Evolutionary conservation across 2,888 invertebrate species (phyloP), one percentile per base, ranked within the genome.

Genomic region (Uloborus plumipes): DNA sequence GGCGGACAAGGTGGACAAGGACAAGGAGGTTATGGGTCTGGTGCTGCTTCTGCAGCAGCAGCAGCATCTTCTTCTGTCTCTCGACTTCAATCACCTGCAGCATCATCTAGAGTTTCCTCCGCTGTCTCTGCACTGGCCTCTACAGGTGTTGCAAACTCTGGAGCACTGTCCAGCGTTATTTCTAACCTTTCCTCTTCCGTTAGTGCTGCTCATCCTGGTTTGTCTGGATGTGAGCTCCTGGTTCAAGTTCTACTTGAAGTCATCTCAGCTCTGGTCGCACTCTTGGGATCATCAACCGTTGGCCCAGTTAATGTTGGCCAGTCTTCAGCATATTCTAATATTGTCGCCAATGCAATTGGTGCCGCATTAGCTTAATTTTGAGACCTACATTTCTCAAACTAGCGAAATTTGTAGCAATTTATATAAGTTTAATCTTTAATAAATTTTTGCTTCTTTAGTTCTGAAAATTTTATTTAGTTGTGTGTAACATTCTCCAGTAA

Each of bases 161-260:
- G 18, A 47, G 64, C 73, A 22, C 47, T 73, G 15, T 65, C 73
- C 9, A 73, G 26, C 22, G 53, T 47, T 15, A 65, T 73, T 20
- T 22, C 49, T 9, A 73, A 64, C 55, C 47, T 26, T 14, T 39
- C 55, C 15, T 62, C 65, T 55, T 65, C 64, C 47, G 51, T 73
- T 20, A 65, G 65, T 18, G 7, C 58, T 0, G 55, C 39, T 31
- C 47, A 31, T 47, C 73, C 73, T 15, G 73, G 55, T 15, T 55
- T 73, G 3, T 55, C 53, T 65, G 73, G 55, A 6, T 73, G 73
- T 39, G 73, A 73, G n/a, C 64, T 73, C 18, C 55, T 73, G 4
- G 65, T 73, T 15, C 64, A 73, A 65, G 65, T 55, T 15, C 18
- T 73, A 13, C 55, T 73, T 7, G 73, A 73, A 47, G 22, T 65